These are phyloP conservation scores for Bujurquina vittata DNA, from an alignment of 2,113 vertebrate species.

Conservation along the genomic window DNA sequence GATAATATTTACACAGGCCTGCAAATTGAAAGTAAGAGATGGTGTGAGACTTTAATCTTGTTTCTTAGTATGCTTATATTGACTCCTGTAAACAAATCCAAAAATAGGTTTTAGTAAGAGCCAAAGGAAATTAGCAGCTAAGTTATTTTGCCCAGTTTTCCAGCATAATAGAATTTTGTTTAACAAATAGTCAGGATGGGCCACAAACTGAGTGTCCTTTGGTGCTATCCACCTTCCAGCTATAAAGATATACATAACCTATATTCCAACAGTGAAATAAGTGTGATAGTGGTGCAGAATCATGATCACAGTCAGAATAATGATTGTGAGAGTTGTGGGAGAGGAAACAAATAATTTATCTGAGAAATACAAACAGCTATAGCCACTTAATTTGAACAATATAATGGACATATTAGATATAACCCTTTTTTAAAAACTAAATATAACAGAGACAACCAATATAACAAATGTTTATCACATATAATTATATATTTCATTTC, in stretches of 20 bases:
- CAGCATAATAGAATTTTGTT: neutral
- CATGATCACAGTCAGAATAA: neutral
- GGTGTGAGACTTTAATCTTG: neutral
- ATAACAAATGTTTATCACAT: neutral
- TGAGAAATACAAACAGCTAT: slow-evolving; percentile 22
- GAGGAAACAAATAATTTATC: slow-evolving; percentile 9
- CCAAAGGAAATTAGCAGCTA: neutral
- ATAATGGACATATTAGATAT: neutral
- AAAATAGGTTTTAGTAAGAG: neutral
- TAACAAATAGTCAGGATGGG: neutral
- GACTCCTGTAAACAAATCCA: neutral
- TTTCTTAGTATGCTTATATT: neutral
- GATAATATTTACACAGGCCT: neutral
- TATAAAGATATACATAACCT: neutral
- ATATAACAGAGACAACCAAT: neutral
- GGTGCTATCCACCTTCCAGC: neutral
- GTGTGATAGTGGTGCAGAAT: neutral
- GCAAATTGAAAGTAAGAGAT: too few species aligned
- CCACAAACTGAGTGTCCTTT: neutral
- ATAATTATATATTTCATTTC: neutral
- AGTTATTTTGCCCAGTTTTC: neutral
- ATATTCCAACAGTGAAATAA: neutral
- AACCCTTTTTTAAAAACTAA: neutral
- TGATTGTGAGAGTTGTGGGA: neutral
- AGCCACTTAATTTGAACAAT: slow-evolving; percentile 21